Evolutionary conservation across 92 coral and sea anemone genomes (phyloP).

Genomic region (Montipora capitata): DNA sequence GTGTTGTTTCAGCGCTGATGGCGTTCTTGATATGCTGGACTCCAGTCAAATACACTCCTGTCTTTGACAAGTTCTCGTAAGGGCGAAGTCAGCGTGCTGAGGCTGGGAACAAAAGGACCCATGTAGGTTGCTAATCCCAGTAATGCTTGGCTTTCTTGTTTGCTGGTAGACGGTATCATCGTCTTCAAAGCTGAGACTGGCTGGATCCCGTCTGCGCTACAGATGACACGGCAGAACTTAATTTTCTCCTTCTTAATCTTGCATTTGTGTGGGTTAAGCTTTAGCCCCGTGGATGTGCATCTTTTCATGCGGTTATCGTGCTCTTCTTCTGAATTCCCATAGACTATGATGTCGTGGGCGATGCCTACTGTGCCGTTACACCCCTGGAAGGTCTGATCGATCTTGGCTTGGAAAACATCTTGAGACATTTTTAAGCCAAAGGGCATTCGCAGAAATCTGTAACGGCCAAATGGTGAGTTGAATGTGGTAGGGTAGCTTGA

Average conservation of each 20-base stretch:
- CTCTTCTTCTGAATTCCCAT: conserved; percentile 42
- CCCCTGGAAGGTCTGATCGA: conserved; percentile 59
- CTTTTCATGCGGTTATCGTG: conserved; percentile 39
- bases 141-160: conserved; percentile 64
- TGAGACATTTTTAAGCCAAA: conserved; percentile 73
- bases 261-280: conserved; percentile 70
- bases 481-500: conserved; percentile 58
- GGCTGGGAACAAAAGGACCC: conserved; percentile 80
- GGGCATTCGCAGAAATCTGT: conserved; percentile 62
- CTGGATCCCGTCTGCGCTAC: conserved; percentile 45
- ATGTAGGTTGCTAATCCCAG: conserved; percentile 79
- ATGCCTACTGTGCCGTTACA: conserved; percentile 53
- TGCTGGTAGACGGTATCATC: conserved; percentile 55
- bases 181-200: conserved; percentile 68
- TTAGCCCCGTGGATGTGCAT: conserved; percentile 61
- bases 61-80: conserved; percentile 68
- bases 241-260: conserved; percentile 54
- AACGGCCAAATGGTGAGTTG: conserved; percentile 67
- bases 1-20: conserved; percentile 29
- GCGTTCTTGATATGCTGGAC: conserved; percentile 16
- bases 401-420: conserved; percentile 69
- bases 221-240: conserved; percentile 68
- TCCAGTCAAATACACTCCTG: conserved; percentile 23
- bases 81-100: conserved; percentile 76
- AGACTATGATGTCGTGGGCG: conserved; percentile 75